Evolutionary conservation across 1,140 invertebrate genomes (phyloP), one percentile per base, ranked within the genome.

Genomic region (Melipona quadrifasciata): DNA sequence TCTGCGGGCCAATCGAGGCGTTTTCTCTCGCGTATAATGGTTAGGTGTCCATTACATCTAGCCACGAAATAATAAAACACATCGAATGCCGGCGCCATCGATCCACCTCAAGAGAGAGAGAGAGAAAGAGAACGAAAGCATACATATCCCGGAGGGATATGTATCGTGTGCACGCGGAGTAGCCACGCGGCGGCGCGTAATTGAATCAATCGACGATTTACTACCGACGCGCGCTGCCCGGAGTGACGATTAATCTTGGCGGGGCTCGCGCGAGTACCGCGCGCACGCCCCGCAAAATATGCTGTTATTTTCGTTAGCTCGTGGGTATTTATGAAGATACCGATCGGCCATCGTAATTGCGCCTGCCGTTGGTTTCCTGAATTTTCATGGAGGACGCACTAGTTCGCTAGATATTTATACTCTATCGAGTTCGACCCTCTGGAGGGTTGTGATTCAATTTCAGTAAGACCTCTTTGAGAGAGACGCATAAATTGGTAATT

Each of bases 31-130:
- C 61, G 61, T 78, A 71, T 89, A 89, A 87, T 84, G 80, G 68
- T 75, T 84, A 89, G 82, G 79, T 89, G 81, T 89, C 88, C 58
- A 75, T 89, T 88, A 89, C 75, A 88, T 71, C 82, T 86, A 78
- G 73, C 39, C 76, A n/a, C 17, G 76, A 87, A 87, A 71, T 78
- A 82, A 87, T 87, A 87, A 88, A 88, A 87, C 81, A 17, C 31
- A 67, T 55, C 53, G 78, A 58, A 58, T 39, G 27, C 47, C 39
- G 51, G 24, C 84, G 34, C 84, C 61, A 19, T 57, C 67, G 61
- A 87, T 72, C 75, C 53, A 34, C 81, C 55, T 74, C 31, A 27
- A 24, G 34, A 19, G 64, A 16, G 24, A 27, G 11, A 24, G 21
- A 11, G 14, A 57, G 67, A 71, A 65, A 65, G 51, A 10, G 70